Base-by-base conservation (phyloP, 1,140 invertebrate genomes). In the Conus ventricosus region DNA sequence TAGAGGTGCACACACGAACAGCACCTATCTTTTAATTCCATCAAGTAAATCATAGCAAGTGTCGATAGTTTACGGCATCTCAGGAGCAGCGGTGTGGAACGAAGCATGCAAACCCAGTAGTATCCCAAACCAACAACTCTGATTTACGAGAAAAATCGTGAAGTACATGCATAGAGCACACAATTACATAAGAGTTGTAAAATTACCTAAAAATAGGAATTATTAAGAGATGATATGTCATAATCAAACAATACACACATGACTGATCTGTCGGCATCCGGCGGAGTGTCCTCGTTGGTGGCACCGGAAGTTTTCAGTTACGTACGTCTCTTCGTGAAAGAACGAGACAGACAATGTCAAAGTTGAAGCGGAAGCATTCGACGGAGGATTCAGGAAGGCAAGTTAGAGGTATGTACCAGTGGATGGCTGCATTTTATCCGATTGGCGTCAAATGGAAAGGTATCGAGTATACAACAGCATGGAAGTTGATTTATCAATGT, bases 251-350 rank as follows among this genome's bases (percentile, higher is more conserved):
- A 23, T 71, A 71, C 67, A 71, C 7, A 71, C 67, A 71, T 20
- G 67, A 71, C 15, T 81, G 76, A 51, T 5, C 39, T 54, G 51
- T 54, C 39, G 80, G 80, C 39, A 39, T 53, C 39, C 27, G 39
- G 54, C 6, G 39, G 4, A 17, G 67, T 54, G 80, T 81, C 53
- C 80, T 51, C 80, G 80, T 81, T 81, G 82, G 82, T 63, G 23
- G 75, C 85, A 87, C 85, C 85, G 85, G 85, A 87, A 87, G 85
- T 78, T 78, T 78, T 87, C 17, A n/a, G 67, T 71, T 71, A 71
- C 67, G 67, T 71, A 71, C 6, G 23, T 20, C 17, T 71, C 67
- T 71, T 71, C 67, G 67, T 23, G 6, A 71, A 23, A 20, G 6
- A 63, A 71, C 67, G 67, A 71, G 67, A 71, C 5, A 60, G 57